A percentile compares a stretch with the other conserved stretches of the same genome.
phyloP scores from a whole-genome alignment of 2,113 vertebrate species.

The Aptenodytes forsteri region DNA sequence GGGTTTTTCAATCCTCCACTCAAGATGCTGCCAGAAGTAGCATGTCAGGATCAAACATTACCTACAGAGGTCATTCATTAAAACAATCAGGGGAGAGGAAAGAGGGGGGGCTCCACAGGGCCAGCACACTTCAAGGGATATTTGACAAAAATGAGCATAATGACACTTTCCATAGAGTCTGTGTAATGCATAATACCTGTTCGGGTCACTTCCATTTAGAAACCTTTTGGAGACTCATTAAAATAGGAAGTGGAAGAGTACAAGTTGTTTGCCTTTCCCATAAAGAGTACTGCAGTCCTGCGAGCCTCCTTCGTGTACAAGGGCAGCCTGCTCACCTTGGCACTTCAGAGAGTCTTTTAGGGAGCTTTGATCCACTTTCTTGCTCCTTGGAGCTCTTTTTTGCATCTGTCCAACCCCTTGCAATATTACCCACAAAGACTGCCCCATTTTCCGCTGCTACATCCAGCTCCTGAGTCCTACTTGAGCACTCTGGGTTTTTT shows the following conservation, averaged over 20 bases:
- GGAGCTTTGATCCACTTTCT: neutral
- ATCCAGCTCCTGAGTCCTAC: neutral
- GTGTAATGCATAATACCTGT: neutral
- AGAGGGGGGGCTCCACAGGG: neutral
- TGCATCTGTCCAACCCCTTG: neutral
- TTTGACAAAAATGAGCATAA: neutral
- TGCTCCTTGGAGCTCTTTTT: neutral
- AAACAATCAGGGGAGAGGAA: neutral
- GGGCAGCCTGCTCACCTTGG: neutral
- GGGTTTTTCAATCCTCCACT: neutral
- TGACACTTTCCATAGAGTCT: neutral
- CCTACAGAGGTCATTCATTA: neutral
- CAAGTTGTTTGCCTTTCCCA: neutral
- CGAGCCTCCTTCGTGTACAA: rapidly evolving
- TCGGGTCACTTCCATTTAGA: neutral
- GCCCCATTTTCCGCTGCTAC: neutral
- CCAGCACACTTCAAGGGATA: neutral
- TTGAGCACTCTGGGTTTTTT: neutral
- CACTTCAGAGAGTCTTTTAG: neutral
- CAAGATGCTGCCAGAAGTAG: neutral
- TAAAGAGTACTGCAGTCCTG: neutral
- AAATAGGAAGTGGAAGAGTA: neutral
- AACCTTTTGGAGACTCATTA: neutral
- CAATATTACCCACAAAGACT: neutral
- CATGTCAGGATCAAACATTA: neutral